Evolutionary conservation across 2,797 vertebrate genomes (phyloP).

Genomic region (Ataeniobius toweri): DNA sequence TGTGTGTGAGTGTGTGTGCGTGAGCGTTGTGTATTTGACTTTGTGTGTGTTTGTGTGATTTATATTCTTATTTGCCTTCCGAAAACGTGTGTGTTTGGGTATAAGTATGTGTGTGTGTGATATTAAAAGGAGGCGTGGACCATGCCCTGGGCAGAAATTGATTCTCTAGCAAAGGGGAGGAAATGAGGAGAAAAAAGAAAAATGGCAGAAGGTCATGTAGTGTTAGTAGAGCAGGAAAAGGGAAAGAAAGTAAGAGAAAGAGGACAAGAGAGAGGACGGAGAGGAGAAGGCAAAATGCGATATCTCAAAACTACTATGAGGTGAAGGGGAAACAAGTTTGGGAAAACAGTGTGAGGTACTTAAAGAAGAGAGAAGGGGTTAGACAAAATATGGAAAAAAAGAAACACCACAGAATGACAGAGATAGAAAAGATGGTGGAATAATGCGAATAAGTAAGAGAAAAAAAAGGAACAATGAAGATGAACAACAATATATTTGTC

Average conservation of each 20-base stretch:
- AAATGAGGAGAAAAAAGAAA: constrained; percentile 80
- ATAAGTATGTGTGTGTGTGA: constrained; percentile 26
- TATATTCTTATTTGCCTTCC: constrained; percentile 52
- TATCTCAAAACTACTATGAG: background rate
- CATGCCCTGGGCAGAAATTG: constrained; percentile 77
- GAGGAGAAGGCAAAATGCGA: background rate
- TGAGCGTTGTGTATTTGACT: constrained; percentile 8
- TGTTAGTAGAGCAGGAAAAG: constrained; percentile 40
- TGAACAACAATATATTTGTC: background rate
- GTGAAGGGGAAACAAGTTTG: background rate
- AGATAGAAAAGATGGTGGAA: background rate
- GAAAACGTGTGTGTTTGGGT: constrained; percentile 25
- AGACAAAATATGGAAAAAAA: background rate
- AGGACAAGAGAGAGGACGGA: background rate
- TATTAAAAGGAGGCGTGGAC: constrained; percentile 38
- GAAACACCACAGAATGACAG: background rate
- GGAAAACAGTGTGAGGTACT: background rate
- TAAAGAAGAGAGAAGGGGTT: background rate
- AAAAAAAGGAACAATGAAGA: background rate
- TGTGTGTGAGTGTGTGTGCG: constrained; percentile 39
- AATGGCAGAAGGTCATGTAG: constrained; percentile 68
- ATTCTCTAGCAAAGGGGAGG: constrained; percentile 73
- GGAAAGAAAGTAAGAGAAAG: constrained; percentile 20
- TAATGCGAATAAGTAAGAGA: background rate
- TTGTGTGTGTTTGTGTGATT: constrained; percentile 35